Evolutionary conservation across 2,797 vertebrate species (phyloP).

Genomic region (Nannoperca australis): DNA sequence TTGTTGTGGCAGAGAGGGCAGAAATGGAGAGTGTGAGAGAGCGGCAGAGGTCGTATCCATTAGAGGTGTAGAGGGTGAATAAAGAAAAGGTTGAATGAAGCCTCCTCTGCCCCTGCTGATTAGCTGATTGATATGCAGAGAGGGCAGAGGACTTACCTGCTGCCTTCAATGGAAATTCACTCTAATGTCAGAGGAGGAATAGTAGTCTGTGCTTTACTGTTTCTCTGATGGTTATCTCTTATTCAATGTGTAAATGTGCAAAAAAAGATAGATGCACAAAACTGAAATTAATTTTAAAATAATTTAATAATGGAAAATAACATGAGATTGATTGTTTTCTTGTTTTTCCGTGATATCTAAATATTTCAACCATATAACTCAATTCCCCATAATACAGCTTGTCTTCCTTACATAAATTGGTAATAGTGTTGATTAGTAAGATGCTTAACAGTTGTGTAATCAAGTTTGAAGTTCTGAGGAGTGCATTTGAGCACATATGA

Average conservation of each 20-base stretch:
- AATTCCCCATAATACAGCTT: neutral
- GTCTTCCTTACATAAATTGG: neutral
- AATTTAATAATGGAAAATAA: neutral
- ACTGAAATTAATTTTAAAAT: neutral
- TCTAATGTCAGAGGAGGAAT: slow-evolving; percentile 27
- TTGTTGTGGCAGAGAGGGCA: slow-evolving; percentile 46
- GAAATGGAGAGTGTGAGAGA: slow-evolving; percentile 47
- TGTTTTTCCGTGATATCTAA: neutral
- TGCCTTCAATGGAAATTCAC: slow-evolving; percentile 54
- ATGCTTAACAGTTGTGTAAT: slow-evolving; percentile 30
- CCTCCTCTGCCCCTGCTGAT: slow-evolving; percentile 64
- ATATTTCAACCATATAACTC: neutral
- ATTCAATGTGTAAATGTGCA: slow-evolving; percentile 6
- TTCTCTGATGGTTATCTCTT: slow-evolving; percentile 18
- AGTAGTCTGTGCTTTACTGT: slow-evolving; percentile 4
- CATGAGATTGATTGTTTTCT: neutral
- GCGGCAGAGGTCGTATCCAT: slow-evolving; percentile 74
- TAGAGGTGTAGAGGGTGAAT: slow-evolving; percentile 69
- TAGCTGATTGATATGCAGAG: slow-evolving; percentile 71
- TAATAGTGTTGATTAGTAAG: slow-evolving; percentile 7
- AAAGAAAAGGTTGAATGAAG: slow-evolving; percentile 67
- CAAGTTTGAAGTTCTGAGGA: slow-evolving; percentile 36
- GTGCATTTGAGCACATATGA: slow-evolving; percentile 31
- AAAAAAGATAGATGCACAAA: slow-evolving; percentile 5
- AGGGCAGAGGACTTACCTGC: slow-evolving; percentile 57